Evolutionary conservation across 2,888 invertebrate genomes (phyloP), one percentile per base, ranked within the genome.

Genomic region (Dasysyrphus tricinctus): DNA sequence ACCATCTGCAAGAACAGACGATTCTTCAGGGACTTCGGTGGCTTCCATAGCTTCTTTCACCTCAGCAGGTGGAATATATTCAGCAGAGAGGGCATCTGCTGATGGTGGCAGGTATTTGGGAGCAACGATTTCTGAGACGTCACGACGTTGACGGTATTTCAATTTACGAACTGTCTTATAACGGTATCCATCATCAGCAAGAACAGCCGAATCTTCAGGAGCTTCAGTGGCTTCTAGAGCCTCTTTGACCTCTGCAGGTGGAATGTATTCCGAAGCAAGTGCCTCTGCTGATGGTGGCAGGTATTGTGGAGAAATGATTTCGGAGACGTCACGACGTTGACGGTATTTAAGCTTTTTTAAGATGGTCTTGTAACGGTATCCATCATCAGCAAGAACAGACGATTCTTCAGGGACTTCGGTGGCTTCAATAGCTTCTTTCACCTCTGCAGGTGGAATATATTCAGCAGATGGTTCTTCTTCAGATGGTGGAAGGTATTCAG

Each of bases 121-220:
- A 7, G 63, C 2, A 29, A 44, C 69, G 29, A 90, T 70, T 79
- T 90, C 90, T 0, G 89, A 88, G 0, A 91, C 90, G 88, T 91
- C 90, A 47, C 91, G 90, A 19, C 91, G 91, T 0, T 89, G 89
- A 16, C 91, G 90, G 29, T 88, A 89, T 44, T 90, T 91, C 1
- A 90, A 69, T 0, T 89, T 89, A 19, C 90, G 89, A 0, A 91
- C 89, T 5, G 90, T 90, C 80, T 91, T 91, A 86, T 91, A 91
- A 24, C 88, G 89, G 75, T 90, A 90, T 0, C 90, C 90, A 79
- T 90, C 89, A 0, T 88, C 88, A 5, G 70, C 89, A 0, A 90
- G 88, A n/a, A 82, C 88, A 49, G 89, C 88, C 0, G 89, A 88
- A 0, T 89, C 89, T 49, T 88, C 88, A 7, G 80, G 56, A 0